These are phyloP conservation scores for Leptodactylus fuscus DNA, from an alignment of 2,113 vertebrate species.

Conservation along the genomic window DNA sequence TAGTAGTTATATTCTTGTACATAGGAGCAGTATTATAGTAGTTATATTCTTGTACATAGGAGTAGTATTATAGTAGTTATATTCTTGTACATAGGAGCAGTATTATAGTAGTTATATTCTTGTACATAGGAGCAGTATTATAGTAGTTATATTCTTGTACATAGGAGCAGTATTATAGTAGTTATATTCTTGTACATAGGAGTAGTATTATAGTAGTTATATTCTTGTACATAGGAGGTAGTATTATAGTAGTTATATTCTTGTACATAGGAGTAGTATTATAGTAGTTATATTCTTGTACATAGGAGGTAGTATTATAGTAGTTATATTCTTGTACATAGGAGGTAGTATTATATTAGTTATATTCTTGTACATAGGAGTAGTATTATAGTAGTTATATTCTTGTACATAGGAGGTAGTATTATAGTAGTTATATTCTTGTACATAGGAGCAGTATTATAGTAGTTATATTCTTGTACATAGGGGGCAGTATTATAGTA, in stretches of 20 bases:
- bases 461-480: no score
- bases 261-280: neutral
- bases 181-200: neutral
- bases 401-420: no score
- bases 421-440: no score
- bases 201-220: slow-evolving; percentile 9
- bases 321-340: no score
- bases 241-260: slow-evolving; percentile 11
- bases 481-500: neutral
- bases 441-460: no score
- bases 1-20: slow-evolving; percentile 3
- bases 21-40: neutral
- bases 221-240: neutral
- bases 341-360: neutral
- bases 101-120: slow-evolving; percentile 9
- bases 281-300: neutral
- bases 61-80: neutral
- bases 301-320: no score
- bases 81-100: neutral
- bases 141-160: slow-evolving; percentile 4
- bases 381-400: no score
- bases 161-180: slow-evolving; percentile 3
- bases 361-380: no score
- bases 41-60: neutral
- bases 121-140: neutral